A percentile compares a stretch with the other conserved stretches of the same genome.
Conservation (phyloP, 2,888 invertebrate species). For the Athripsodes cinereus region DNA sequence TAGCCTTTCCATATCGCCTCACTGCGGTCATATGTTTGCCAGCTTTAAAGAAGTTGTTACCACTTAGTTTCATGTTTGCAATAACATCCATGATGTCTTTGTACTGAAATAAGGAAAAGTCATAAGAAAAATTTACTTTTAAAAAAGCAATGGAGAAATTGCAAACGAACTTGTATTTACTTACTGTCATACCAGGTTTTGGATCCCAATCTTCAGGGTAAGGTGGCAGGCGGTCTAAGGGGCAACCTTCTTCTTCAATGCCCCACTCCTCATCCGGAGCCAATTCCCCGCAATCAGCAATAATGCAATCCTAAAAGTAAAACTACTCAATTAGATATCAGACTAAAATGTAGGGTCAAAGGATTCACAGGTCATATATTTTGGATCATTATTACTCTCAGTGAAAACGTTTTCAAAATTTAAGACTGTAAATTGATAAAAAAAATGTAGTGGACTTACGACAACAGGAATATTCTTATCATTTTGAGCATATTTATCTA, state of each 20-base stretch:
- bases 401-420: too few species aligned
- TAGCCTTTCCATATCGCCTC: slow-evolving; percentile 73
- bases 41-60: slow-evolving; percentile 61
- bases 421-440: too few species aligned
- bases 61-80: slow-evolving; percentile 61
- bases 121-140: too few species aligned
- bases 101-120: slow-evolving; percentile 35
- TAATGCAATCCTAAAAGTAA: slow-evolving; percentile 56
- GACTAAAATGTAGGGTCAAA: too few species aligned
- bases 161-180: background rate
- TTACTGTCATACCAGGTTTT: slow-evolving; percentile 27
- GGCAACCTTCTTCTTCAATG: slow-evolving; percentile 62
- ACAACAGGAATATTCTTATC: slow-evolving; percentile 54
- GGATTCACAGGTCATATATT: too few species aligned
- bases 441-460: slow-evolving; percentile 41
- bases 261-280: slow-evolving; percentile 56
- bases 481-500: slow-evolving; percentile 53
- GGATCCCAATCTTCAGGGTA: slow-evolving; percentile 69
- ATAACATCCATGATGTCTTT: slow-evolving; percentile 48
- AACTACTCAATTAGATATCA: too few species aligned
- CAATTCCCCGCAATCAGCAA: slow-evolving; percentile 70
- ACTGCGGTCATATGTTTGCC: slow-evolving; percentile 58
- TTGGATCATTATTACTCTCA: too few species aligned
- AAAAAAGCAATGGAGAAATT: too few species aligned
- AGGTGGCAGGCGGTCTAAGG: slow-evolving; percentile 65